Evolutionary conservation across 2,113 vertebrate species (phyloP).

Genomic region (Cygnus atratus): DNA sequence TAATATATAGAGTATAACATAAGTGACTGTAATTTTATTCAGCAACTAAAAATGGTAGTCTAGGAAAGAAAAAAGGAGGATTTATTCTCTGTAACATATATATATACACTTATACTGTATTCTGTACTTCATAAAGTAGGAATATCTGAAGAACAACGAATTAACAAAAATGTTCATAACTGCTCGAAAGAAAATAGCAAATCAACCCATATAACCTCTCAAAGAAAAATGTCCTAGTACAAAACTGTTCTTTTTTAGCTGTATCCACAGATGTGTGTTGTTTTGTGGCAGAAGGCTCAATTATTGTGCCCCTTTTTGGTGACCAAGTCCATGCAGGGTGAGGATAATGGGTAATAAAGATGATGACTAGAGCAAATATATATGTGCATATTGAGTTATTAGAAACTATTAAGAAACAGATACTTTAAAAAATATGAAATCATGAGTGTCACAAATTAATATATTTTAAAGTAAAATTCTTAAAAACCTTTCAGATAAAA

Average conservation of each 20-base stretch:
- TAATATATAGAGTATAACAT: neutral
- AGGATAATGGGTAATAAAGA: neutral
- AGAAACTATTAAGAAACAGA: neutral
- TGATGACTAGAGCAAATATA: neutral
- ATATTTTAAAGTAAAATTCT: neutral
- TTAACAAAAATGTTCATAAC: neutral
- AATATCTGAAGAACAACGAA: neutral
- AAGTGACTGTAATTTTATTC: slow-evolving; percentile 13
- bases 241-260: neutral
- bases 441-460: neutral
- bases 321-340: fast-evolving
- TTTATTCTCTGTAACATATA: neutral
- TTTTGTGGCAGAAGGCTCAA: neutral
- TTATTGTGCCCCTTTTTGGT: neutral
- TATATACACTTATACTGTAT: neutral
- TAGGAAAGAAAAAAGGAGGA: neutral
- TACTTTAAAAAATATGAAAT: neutral
- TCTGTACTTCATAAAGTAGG: neutral
- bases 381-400: neutral
- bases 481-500: neutral
- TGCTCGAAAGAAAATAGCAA: neutral
- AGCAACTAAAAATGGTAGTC: neutral
- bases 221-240: neutral
- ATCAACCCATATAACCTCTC: neutral
- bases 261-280: fast-evolving